Evolutionary conservation across 1,140 invertebrate species (phyloP).

Genomic region (Drosophila subpulchrella): DNA sequence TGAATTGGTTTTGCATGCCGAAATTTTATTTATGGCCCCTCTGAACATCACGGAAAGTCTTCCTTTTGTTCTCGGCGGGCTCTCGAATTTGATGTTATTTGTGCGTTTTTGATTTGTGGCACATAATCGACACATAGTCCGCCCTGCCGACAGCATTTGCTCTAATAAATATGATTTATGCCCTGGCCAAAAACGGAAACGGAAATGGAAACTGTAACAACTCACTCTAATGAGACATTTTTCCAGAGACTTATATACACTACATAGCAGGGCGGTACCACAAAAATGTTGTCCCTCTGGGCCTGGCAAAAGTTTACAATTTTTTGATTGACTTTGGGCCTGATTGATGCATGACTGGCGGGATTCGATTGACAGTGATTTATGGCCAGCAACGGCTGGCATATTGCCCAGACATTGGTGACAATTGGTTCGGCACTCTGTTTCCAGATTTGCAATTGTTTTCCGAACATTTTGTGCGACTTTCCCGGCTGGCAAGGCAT

Average conservation of each 20-base stretch:
- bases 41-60: constrained; percentile 3
- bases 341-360: constrained; percentile 61
- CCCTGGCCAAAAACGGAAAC: constrained; percentile 30
- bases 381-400: constrained; percentile 54
- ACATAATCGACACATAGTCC: constrained; percentile 31
- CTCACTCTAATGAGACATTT: constrained; percentile 50
- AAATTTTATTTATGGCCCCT: constrained; percentile 41
- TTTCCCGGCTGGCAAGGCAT: constrained; percentile 1
- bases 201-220: constrained; percentile 44
- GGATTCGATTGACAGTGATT: constrained; percentile 72
- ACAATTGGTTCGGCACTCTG: constrained; percentile 36
- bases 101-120: constrained; percentile 70
- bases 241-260: too few species aligned
- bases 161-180: constrained; percentile 79
- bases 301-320: constrained; percentile 44
- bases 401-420: constrained; percentile 59
- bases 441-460: constrained; percentile 44
- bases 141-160: constrained; percentile 37
- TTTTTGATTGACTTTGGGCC: constrained; percentile 67
- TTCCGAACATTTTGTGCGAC: constrained; percentile 32
- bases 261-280: background rate
- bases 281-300: constrained; percentile 14
- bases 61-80: constrained; percentile 43
- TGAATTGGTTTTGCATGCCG: constrained; percentile 74
- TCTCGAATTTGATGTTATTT: constrained; percentile 48